These are phyloP conservation scores for Sipha maydis DNA, from an alignment of 2,888 invertebrate genomes.

Conservation along the genomic window DNA sequence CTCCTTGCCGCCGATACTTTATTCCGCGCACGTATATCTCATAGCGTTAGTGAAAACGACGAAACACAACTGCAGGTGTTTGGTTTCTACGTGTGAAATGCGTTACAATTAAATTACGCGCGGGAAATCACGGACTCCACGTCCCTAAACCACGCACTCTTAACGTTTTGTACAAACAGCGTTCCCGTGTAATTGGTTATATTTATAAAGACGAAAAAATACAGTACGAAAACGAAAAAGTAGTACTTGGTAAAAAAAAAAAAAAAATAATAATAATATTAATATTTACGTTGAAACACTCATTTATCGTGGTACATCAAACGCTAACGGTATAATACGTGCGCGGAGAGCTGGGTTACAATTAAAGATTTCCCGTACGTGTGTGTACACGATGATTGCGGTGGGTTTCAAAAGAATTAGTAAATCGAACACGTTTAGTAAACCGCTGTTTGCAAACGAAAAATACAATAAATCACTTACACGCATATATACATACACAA, in stretches of 20 bases:
- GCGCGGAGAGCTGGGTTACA: background rate
- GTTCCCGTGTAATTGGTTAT: conserved; percentile 50
- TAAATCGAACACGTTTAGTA: too few species aligned
- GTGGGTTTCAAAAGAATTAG: too few species aligned
- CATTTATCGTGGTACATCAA: conserved; percentile 12
- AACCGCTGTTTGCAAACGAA: too few species aligned
- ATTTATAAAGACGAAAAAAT: conserved; percentile 47
- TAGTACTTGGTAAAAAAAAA: background rate
- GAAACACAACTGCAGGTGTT: conserved; percentile 42
- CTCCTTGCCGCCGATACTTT: background rate
- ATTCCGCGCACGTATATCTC: conserved; percentile 52
- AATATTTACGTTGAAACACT: conserved; percentile 19
- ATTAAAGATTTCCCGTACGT: too few species aligned
- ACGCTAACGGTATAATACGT: background rate
- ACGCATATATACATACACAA: too few species aligned
- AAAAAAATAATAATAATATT: too few species aligned
- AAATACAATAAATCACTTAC: too few species aligned
- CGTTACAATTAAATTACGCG: conserved; percentile 59
- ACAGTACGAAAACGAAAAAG: background rate
- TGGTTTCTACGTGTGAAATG: conserved; percentile 58
- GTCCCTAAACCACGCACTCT: background rate
- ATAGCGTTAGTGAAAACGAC: conserved; percentile 45
- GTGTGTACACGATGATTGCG: too few species aligned
- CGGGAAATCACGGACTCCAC: conserved; percentile 33
- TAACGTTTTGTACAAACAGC: conserved; percentile 45